Evolutionary conservation across 2,113 vertebrate species (phyloP), one percentile per base, ranked within the genome.

Genomic region (Leiothrix lutea): DNA sequence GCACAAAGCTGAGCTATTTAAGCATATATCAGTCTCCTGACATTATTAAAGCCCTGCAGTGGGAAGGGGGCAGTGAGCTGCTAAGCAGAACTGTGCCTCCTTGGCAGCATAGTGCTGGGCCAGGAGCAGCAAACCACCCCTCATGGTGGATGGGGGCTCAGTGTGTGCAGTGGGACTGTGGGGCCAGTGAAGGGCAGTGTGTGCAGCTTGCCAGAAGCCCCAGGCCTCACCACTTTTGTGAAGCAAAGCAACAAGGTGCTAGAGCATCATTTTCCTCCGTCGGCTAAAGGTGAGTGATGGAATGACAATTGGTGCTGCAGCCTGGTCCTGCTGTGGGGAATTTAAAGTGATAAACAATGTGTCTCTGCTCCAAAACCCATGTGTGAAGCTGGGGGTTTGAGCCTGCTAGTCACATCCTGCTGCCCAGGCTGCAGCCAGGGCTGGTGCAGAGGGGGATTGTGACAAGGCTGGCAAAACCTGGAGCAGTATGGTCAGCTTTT

Each of bases 101-200:
- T 44, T 8, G 4, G 29, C 2, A 4, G 65, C 3, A 1, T 23
- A 8, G n/a, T n/a, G 33, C 51, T 54, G 47, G 25, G 29, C 24
- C 2, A 7, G 73, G 57, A 40, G 8, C 58, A 78, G 42, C 69
- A 58, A 64, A 50, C 6, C 12, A 14, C 13, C 25, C 48, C 44
- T 38, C 0, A 0, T 17, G 35, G 25, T 23, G 3, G 8, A 4
- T 11, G 47, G 56, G 78, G 42, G 42, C 20, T 31, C 4, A 17
- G 36, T 12, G 13, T 33, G 31, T 53, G 50, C 66, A 3, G 9
- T 9, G 58, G 9, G 6, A 8, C 1, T 0, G 38, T 1, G 0
- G 45, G 44, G 5, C 15, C 6, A 7, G 0, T 1, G 14, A 17
- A 24, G 17, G 35, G 29, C 25, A 48, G 36, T 5, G 33, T 14